phyloP scores from a whole-genome alignment of 1,140 invertebrate species.

The Tetranychus urticae region DNA sequence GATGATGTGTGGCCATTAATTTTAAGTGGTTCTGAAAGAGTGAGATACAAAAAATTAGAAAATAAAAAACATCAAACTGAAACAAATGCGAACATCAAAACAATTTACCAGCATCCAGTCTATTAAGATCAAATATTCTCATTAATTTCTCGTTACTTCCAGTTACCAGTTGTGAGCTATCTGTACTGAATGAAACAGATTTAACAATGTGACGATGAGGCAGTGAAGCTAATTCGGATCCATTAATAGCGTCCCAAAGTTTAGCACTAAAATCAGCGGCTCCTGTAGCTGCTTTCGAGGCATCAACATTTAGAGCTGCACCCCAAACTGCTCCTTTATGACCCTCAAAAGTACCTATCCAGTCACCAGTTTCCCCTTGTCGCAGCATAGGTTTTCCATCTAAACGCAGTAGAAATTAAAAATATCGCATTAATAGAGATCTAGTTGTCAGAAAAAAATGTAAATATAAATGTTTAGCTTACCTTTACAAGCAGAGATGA shows the following conservation, averaged over 20 bases:
- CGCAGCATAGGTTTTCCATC: conserved; percentile 95
- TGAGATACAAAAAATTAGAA: too few relatives aligned
- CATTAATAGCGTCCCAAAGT: conserved; percentile 79
- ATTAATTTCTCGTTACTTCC: conserved; percentile 85
- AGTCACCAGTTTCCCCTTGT: conserved; percentile 91
- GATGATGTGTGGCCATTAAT: conserved; percentile 60
- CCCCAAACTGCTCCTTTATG: conserved; percentile 98
- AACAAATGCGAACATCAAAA: too few relatives aligned
- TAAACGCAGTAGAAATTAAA: conserved; percentile 19
- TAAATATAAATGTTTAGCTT: not conserved
- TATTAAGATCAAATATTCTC: conserved; percentile 69
- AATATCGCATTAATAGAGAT: not conserved
- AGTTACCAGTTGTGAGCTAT: conserved; percentile 53
- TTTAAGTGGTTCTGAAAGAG: conserved; percentile 34
- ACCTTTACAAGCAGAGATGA: conserved; percentile 96
- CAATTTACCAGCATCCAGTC: conserved; percentile 35
- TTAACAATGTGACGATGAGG: conserved; percentile 93
- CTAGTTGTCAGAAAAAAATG: not conserved
- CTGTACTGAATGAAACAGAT: conserved; percentile 66
- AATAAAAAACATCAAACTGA: too few relatives aligned
- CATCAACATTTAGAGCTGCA: conserved; percentile 68
- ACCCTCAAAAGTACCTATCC: conserved; percentile 95
- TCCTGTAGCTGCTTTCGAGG: conserved; percentile 70
- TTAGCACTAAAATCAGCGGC: conserved; percentile 89
- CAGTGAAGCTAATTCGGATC: conserved; percentile 76